Conservation (phyloP, 1,140 invertebrate species). For the silkworm (Bombyx mori) region DNA sequence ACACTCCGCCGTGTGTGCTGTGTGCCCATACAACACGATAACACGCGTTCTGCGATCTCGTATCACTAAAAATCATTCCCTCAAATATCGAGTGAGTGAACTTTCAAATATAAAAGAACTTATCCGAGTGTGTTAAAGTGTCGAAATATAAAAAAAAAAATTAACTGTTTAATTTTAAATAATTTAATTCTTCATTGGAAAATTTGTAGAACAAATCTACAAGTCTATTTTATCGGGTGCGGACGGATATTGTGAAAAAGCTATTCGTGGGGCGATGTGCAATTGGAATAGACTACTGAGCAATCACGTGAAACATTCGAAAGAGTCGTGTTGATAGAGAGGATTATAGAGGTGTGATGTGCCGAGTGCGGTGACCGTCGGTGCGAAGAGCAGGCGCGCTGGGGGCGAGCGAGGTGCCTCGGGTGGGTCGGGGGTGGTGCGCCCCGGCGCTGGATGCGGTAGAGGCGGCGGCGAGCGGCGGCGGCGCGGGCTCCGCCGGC, state of each 20-base stretch:
- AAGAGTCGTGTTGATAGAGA: slow-evolving; percentile 1
- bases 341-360: slow-evolving; percentile 27
- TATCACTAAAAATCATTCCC: slow-evolving; percentile 1
- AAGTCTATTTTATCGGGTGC: too few species aligned
- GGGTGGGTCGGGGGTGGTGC: slow-evolving; percentile 34
- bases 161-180: not conserved
- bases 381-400: slow-evolving; percentile 20
- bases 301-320: slow-evolving; percentile 1
- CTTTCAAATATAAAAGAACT: too few species aligned
- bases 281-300: slow-evolving; percentile 6
- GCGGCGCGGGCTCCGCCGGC: slow-evolving; percentile 39
- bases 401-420: slow-evolving; percentile 41
- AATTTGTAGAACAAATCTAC: too few species aligned
- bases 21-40: slow-evolving; percentile 13
- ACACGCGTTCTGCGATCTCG: slow-evolving; percentile 4
- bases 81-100: not conserved
- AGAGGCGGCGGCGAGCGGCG: slow-evolving; percentile 40
- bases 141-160: not conserved
- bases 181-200: too few species aligned
- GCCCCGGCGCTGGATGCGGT: slow-evolving; percentile 53
- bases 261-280: slow-evolving; percentile 6
- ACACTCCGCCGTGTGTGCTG: slow-evolving; percentile 20
- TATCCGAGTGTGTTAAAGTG: too few species aligned
- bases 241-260: not conserved
- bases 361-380: slow-evolving; percentile 33